Percentiles rank a stretch among this genome's conserved stretches.
Evolutionary conservation across 2,113 vertebrate genomes (phyloP).

Genomic region (Lanius collurio): DNA sequence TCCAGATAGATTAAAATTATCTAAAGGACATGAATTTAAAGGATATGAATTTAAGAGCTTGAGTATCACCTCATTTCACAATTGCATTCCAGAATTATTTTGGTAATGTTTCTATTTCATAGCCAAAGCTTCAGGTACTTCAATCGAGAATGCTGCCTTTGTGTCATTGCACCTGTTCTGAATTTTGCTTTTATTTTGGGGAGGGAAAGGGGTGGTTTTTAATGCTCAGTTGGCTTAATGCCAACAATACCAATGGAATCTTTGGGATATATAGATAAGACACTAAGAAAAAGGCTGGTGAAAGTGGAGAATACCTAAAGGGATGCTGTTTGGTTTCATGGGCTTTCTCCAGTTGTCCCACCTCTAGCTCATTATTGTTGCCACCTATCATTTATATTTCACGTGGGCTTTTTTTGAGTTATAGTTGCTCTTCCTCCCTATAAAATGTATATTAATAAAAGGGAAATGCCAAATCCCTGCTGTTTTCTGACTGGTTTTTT

Average conservation of each 20-base stretch:
- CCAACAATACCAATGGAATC: neutral
- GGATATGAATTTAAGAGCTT: neutral
- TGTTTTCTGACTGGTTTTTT: neutral
- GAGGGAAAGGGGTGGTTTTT: neutral
- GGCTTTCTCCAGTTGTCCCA: neutral
- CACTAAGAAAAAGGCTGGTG: neutral
- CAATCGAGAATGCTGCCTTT: neutral
- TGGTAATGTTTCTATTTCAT: neutral
- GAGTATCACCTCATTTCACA: neutral
- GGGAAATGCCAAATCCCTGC: neutral
- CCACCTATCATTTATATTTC: neutral
- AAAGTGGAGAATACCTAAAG: constrained; percentile 33
- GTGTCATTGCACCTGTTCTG: neutral
- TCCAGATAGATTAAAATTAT: neutral
- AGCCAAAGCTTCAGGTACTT: neutral
- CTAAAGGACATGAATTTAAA: neutral
- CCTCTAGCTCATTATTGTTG: neutral
- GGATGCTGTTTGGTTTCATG: neutral
- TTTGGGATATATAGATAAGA: neutral
- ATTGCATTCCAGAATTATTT: neutral
- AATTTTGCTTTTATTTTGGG: constrained; percentile 1
- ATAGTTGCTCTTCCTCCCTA: neutral
- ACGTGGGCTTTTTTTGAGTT: neutral
- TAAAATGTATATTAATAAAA: neutral
- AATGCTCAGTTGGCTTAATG: neutral